Evolutionary conservation across 2,797 vertebrate genomes (phyloP).

Genomic region (Poecile montanus): DNA sequence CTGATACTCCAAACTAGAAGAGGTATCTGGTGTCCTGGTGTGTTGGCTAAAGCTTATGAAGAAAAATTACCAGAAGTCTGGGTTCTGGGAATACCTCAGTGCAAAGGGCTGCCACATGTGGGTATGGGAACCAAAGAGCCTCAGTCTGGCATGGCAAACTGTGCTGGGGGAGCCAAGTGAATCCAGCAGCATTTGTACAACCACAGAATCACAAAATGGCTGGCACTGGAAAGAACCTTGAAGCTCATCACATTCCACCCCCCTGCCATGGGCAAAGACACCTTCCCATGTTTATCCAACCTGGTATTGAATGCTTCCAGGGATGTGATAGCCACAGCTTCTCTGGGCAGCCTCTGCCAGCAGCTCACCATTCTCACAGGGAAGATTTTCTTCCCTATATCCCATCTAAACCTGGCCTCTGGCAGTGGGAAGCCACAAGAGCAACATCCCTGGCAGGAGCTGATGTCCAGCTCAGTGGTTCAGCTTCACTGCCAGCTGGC

Average conservation of each 20-base stretch:
- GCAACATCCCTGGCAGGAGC: neutral
- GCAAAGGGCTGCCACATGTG: neutral
- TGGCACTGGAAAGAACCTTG: neutral
- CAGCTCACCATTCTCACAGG: neutral
- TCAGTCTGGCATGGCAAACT: neutral
- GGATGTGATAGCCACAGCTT: neutral
- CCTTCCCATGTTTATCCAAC: neutral
- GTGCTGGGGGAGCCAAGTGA: accelerated
- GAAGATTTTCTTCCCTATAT: neutral
- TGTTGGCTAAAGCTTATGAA: neutral
- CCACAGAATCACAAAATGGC: neutral
- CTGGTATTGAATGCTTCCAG: neutral
- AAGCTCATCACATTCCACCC: neutral
- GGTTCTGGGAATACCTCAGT: neutral
- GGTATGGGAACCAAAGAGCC: neutral
- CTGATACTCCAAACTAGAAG: neutral
- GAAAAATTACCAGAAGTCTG: neutral
- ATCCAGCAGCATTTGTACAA: neutral
- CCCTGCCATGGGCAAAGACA: neutral
- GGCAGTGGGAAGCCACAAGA: neutral
- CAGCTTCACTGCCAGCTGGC: neutral
- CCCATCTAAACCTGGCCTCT: neutral
- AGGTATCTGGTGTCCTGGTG: neutral
- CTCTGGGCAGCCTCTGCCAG: neutral
- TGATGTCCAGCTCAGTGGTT: neutral